Percentiles rank a stretch among this genome's conserved stretches.
Conservation (phyloP, 1,140 invertebrate species). For the Pseudomyrmex gracilis region DNA sequence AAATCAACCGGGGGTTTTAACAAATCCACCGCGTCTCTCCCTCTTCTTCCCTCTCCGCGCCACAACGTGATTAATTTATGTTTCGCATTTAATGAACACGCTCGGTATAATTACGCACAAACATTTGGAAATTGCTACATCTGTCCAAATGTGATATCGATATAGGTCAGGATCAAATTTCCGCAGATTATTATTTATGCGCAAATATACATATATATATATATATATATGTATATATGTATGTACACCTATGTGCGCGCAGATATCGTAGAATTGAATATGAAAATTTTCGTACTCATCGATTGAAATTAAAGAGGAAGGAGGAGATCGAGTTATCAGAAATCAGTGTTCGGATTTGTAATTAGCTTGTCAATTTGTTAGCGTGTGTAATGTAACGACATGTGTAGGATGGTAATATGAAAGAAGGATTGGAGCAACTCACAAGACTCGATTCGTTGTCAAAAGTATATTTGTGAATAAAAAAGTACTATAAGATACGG, state of each 20-base stretch:
- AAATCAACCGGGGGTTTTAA: conserved; percentile 45
- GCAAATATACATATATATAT: background rate
- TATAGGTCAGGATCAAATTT: conserved; percentile 34
- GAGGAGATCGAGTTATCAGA: background rate
- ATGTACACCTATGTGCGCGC: too few species aligned
- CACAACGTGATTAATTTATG: conserved; percentile 35
- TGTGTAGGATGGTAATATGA: too few species aligned
- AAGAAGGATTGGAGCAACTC: too few species aligned
- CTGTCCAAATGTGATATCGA: background rate
- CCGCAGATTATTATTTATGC: conserved; percentile 36
- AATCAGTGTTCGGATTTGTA: background rate
- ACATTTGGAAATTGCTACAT: conserved; percentile 39
- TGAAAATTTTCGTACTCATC: background rate
- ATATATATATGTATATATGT: background rate
- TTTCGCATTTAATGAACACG: conserved; percentile 54
- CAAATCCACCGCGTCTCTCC: conserved; percentile 17
- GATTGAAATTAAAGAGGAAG: background rate
- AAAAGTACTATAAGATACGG: too few species aligned
- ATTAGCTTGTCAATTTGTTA: too few species aligned
- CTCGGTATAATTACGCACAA: conserved; percentile 44
- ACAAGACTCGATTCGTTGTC: too few species aligned
- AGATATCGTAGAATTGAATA: too few species aligned
- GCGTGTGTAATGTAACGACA: too few species aligned
- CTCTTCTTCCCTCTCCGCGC: too few species aligned
- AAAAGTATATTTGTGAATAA: too few species aligned